A percentile compares a stretch with the other conserved stretches of the same genome.
phyloP scores from a whole-genome alignment of 2,888 invertebrate species.

The Spilosoma lubricipeda region DNA sequence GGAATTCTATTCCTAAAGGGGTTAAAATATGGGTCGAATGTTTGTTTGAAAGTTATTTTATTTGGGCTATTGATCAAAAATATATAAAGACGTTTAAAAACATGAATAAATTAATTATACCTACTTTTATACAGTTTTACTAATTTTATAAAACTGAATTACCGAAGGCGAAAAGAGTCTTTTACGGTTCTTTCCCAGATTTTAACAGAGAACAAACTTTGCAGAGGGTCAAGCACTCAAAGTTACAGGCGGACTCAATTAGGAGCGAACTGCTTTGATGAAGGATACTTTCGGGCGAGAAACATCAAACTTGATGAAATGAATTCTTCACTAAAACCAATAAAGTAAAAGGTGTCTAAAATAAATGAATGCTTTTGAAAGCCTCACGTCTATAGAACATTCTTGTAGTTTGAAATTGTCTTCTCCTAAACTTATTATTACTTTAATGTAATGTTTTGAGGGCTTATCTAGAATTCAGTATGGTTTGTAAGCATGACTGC shows the following conservation, averaged over 20 bases:
- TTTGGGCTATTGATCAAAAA: no score
- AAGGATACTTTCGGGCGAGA: background rate
- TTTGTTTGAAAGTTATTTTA: no score
- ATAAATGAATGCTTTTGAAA: slow-evolving; percentile 17
- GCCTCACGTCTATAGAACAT: background rate
- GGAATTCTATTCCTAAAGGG: no score
- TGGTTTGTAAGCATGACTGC: background rate
- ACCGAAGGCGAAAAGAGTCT: background rate
- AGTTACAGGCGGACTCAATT: slow-evolving; percentile 15
- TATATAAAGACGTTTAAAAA: no score
- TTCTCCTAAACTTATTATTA: background rate
- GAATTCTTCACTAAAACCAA: background rate
- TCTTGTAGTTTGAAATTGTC: background rate
- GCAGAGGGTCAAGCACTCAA: slow-evolving; percentile 4
- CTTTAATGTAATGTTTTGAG: background rate
- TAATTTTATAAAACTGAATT: background rate
- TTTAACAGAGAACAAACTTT: slow-evolving; percentile 7
- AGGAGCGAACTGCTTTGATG: slow-evolving; percentile 12
- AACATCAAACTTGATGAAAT: slow-evolving; percentile 3
- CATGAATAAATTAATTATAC: no score
- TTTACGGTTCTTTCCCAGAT: background rate
- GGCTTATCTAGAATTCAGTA: background rate
- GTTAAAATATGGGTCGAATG: no score
- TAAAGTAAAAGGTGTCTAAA: background rate
- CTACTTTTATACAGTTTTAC: no score